Percentiles rank a stretch among this genome's conserved stretches.
Conservation (phyloP, 2,888 invertebrate species). For the Poecilus cupreus region DNA sequence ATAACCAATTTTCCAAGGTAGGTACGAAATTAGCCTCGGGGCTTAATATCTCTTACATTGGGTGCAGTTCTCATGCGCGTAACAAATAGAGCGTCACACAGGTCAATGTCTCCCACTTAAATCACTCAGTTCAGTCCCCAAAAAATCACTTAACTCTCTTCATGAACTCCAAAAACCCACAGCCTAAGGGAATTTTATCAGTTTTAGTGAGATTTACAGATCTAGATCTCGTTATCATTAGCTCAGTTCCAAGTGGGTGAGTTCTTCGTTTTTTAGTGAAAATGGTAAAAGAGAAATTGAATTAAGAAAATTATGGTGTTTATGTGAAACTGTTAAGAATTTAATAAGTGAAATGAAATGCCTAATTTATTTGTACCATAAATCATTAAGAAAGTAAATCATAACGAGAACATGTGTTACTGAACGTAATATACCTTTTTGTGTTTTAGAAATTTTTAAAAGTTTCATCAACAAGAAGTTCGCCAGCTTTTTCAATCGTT, state of each 20-base stretch:
- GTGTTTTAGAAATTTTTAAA: too few relatives aligned
- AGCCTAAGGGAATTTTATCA: neutral
- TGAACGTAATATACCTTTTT: neutral
- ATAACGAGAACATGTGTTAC: constrained; percentile 5
- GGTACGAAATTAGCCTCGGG: neutral
- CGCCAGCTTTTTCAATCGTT: too few relatives aligned
- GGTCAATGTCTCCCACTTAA: constrained; percentile 35
- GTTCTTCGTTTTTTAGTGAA: constrained; percentile 38
- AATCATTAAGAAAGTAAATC: constrained; percentile 31
- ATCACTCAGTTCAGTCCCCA: neutral
- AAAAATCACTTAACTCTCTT: constrained; percentile 2
- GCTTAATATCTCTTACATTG: constrained; percentile 28
- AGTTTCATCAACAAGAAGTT: too few relatives aligned
- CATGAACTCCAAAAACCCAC: neutral
- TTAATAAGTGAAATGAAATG: constrained; percentile 22
- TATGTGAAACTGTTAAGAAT: constrained; percentile 24
- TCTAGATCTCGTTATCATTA: constrained; percentile 5
- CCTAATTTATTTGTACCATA: constrained; percentile 30
- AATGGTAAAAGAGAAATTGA: constrained; percentile 40
- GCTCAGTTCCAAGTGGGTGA: neutral
- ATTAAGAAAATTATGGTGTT: constrained; percentile 39
- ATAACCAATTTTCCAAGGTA: constrained; percentile 40
- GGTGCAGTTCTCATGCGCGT: constrained; percentile 28
- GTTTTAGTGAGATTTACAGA: neutral
- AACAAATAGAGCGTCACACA: constrained; percentile 42